Base-by-base conservation (phyloP, 2,113 vertebrate genomes). In the Danio rerio region DNA sequence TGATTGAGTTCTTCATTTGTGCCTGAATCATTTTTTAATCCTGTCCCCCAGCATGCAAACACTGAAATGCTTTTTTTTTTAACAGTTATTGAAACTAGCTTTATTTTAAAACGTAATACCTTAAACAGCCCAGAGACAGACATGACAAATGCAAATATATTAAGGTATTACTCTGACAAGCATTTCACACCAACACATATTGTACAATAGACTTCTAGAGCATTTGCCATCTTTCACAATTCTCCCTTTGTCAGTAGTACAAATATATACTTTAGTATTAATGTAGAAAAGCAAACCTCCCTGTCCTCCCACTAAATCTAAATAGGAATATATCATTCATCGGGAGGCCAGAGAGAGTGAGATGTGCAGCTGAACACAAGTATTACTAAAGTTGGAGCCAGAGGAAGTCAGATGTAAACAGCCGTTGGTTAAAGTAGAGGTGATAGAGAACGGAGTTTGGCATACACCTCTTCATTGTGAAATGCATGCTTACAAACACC, bases 81-180 rank as follows among this genome's bases (percentile, higher is more conserved):
- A 81, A 75, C 1, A 78, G 58, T 90, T 90, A 83, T 82, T 86
- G 80, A 89, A 89, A 90, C 85, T 85, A 87, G 71, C 86, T 92
- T 92, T 92, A 93, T 90, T 92, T 79, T 55, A 56, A 78, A 70
- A 80, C 82, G 85, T 76, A 21, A 21, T 77, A n/a, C 53, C 47
- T 69, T 80, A 85, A 86, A 88, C 86, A 86, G 70, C 81, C 82
- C 83, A 63, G 59, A 83, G 65, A 80, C 76, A 86, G 56, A 78
- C 42, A 80, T 74, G 55, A 71, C 21, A 88, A 85, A 84, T 81
- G 21, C 56, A 69, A 8, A 73, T 49, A 78, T 47, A 50, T 53
- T 61, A 56, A 47, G 55, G 42, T 59, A 47, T 76, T 13, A 61
- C 59, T 47, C 58, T 70, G 18, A 80, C 53, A 76, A 52, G 49